Evolutionary conservation across 2,888 invertebrate species (phyloP).

Genomic region (Cepaea hortensis): DNA sequence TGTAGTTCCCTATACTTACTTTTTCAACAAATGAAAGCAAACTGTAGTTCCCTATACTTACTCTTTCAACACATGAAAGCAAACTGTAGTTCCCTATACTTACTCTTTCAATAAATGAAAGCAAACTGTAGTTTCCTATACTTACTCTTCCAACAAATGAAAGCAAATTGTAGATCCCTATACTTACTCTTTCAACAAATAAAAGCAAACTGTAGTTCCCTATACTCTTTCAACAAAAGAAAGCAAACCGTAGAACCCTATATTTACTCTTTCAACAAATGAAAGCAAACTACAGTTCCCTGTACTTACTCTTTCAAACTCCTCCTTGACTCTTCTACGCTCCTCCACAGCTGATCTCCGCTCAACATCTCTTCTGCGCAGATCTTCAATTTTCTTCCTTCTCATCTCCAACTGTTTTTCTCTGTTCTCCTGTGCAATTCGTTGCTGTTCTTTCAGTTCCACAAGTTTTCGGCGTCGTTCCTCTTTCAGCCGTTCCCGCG

Average conservation of each 20-base stretch:
- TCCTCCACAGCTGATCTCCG: constrained; percentile 69
- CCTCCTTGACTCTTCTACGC: constrained; percentile 63
- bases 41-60: constrained; percentile 48
- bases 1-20: constrained; percentile 50
- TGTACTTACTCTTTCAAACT: constrained; percentile 63
- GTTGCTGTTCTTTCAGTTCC: constrained; percentile 69
- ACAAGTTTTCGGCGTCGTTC: constrained; percentile 67
- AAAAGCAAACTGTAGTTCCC: too few species aligned
- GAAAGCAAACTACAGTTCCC: too few species aligned
- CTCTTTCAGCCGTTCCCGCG: constrained; percentile 63
- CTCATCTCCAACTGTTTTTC: constrained; percentile 69
- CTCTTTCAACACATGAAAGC: constrained; percentile 31
- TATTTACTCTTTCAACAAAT: too few species aligned
- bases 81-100: too few species aligned
- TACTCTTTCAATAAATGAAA: too few species aligned
- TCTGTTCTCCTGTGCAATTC: constrained; percentile 68
- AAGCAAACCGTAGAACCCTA: constrained; percentile 50
- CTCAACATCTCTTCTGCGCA: constrained; percentile 67
- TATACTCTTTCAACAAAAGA: too few species aligned
- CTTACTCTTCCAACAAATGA: constrained; percentile 59
- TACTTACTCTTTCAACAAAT: constrained; percentile 53
- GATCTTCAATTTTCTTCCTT: constrained; percentile 67
- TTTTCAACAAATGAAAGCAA: constrained; percentile 52
- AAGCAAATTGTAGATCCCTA: too few species aligned
- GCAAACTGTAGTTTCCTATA: too few species aligned